Conservation (phyloP, 2,113 vertebrate genomes). For the Eptesicus fuscus region DNA sequence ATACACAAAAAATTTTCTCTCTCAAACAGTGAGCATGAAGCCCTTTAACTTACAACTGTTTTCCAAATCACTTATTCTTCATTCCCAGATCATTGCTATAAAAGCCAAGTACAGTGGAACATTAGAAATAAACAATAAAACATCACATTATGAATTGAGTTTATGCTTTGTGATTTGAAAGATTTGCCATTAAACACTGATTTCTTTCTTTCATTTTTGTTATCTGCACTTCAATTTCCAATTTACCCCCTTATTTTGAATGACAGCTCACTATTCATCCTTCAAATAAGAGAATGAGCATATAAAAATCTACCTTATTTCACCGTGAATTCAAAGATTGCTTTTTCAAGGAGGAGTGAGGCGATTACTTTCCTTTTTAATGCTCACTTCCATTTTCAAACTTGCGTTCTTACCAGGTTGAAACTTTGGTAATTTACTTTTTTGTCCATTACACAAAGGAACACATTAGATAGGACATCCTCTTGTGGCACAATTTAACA, state of each 20-base stretch:
- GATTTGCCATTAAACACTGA: neutral
- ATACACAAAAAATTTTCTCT: neutral
- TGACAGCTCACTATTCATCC: neutral
- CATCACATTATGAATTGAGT: neutral
- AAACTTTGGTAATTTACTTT: neutral
- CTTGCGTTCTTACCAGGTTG: neutral
- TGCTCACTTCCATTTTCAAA: neutral
- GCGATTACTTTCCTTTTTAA: neutral
- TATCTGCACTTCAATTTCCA: neutral
- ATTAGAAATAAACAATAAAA: neutral
- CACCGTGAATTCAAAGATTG: neutral
- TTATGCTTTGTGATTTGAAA: neutral
- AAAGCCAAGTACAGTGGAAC: neutral
- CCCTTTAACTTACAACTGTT: neutral
- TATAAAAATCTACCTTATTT: neutral
- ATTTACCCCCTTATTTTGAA: neutral
- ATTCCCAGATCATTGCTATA: neutral
- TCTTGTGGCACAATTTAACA: neutral
- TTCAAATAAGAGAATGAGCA: neutral
- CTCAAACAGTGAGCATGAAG: neutral
- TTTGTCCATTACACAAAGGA: neutral
- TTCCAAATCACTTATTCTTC: neutral
- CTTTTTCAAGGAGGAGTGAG: neutral
- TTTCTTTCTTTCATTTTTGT: constrained; percentile 21
- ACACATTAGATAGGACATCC: neutral